phyloP scores from a whole-genome alignment of 2,888 invertebrate genomes.

The Agapostemon virescens region DNA sequence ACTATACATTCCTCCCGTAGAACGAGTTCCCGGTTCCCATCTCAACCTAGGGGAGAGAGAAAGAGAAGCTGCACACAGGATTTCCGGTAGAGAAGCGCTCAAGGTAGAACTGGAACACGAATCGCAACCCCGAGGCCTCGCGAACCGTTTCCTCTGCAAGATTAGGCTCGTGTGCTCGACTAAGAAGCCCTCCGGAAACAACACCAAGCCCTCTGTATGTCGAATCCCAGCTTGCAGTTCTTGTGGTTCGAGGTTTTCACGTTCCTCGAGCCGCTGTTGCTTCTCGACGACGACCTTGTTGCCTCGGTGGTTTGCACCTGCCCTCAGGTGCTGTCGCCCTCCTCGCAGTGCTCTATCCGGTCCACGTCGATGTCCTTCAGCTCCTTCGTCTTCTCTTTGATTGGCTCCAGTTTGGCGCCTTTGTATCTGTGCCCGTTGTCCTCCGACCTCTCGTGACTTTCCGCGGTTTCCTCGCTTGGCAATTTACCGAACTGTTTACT shows the following conservation, averaged over 20 bases:
- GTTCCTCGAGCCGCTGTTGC: slow-evolving; percentile 59
- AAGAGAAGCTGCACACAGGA: neutral
- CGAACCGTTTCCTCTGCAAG: too few relatives aligned
- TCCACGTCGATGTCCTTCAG: slow-evolving; percentile 70
- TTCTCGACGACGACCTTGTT: slow-evolving; percentile 61
- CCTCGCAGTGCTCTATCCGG: slow-evolving; percentile 75
- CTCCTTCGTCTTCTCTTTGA: slow-evolving; percentile 54
- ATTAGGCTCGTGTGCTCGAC: slow-evolving; percentile 48
- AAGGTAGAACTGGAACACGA: neutral
- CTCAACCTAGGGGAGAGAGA: neutral
- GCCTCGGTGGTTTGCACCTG: slow-evolving; percentile 73
- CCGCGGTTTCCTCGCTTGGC: slow-evolving; percentile 31
- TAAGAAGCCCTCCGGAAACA: slow-evolving; percentile 81
- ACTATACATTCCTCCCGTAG: neutral
- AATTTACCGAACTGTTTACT: slow-evolving; percentile 32
- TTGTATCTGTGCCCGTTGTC: slow-evolving; percentile 51
- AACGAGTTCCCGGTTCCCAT: neutral
- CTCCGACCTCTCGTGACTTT: slow-evolving; percentile 47
- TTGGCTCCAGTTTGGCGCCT: slow-evolving; percentile 49
- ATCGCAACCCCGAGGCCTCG: neutral
- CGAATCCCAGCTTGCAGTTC: slow-evolving; percentile 78
- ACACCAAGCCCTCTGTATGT: slow-evolving; percentile 82
- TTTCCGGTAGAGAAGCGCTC: neutral
- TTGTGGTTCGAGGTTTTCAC: slow-evolving; percentile 66
- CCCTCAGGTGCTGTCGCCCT: slow-evolving; percentile 74